A percentile compares a stretch with the other conserved stretches of the same genome.
Evolutionary conservation across 2,797 vertebrate genomes (phyloP).

Genomic region (Echiichthys vipera): DNA sequence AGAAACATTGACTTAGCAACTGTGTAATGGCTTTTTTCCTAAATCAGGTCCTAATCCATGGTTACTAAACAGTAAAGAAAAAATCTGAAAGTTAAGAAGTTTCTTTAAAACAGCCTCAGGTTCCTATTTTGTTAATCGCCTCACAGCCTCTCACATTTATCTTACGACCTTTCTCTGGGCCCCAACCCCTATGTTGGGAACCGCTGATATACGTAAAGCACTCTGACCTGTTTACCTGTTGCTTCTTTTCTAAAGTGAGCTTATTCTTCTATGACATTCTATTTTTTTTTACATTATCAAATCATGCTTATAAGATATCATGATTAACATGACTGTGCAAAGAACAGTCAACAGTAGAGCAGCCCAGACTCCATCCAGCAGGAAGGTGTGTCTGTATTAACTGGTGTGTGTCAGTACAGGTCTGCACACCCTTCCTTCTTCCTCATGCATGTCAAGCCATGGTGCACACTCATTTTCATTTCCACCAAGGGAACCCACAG

Average conservation of each 20-base stretch:
- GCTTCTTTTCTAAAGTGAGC: not conserved
- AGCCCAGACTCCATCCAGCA: conserved; percentile 13
- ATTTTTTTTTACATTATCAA: conserved; percentile 4
- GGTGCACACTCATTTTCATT: conserved; percentile 35
- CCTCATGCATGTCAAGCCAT: conserved; percentile 35
- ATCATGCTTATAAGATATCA: not conserved
- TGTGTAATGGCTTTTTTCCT: no score
- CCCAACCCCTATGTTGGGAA: not conserved
- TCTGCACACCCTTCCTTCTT: conserved; percentile 46
- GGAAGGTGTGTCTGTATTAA: conserved; percentile 25
- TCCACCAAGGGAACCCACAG: conserved; percentile 2
- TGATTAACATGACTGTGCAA: conserved; percentile 1
- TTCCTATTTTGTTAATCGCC: not conserved
- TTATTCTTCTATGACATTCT: not conserved
- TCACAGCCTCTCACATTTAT: not conserved
- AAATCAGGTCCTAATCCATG: no score
- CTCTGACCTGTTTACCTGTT: not conserved
- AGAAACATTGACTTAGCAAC: no score
- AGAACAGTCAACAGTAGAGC: conserved; percentile 22
- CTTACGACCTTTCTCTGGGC: not conserved
- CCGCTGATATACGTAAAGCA: not conserved
- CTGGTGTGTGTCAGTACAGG: conserved; percentile 34
- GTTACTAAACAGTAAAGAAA: no score
- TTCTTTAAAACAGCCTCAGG: no score
- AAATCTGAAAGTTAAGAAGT: no score